Evolutionary conservation across 1,140 invertebrate species (phyloP).

Genomic region (Venustaconcha ellipsiformis): DNA sequence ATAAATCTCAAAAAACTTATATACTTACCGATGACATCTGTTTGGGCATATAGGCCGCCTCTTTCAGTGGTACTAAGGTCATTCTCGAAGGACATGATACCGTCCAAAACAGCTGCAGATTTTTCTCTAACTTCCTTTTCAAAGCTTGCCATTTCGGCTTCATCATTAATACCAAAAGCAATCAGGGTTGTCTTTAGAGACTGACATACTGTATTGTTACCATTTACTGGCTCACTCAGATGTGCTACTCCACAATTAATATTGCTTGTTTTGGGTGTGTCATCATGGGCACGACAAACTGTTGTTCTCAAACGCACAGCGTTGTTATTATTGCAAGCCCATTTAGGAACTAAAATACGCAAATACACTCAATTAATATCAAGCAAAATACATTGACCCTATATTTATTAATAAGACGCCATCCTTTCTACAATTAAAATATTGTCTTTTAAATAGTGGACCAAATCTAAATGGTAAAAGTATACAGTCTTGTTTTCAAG

Average conservation of each 20-base stretch:
- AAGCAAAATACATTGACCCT: no score
- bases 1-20: constrained; percentile 31
- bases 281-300: constrained; percentile 32
- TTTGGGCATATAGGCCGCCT: constrained; percentile 40
- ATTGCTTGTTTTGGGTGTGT: constrained; percentile 18
- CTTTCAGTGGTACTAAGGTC: constrained; percentile 28
- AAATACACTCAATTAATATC: no score
- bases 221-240: constrained; percentile 36
- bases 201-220: constrained; percentile 37
- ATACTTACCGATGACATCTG: constrained; percentile 49
- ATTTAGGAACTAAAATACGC: not conserved
- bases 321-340: not conserved
- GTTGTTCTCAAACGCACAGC: constrained; percentile 32
- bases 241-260: constrained; percentile 30
- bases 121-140: constrained; percentile 1
- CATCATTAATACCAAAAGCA: constrained; percentile 17
- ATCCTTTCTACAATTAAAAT: no score
- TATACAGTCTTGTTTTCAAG: no score
- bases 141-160: constrained; percentile 8
- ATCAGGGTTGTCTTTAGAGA: constrained; percentile 41
- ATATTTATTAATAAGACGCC: no score
- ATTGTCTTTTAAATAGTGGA: no score
- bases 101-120: constrained; percentile 30
- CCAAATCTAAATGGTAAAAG: no score
- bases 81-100: constrained; percentile 34